A percentile compares a stretch with the other conserved stretches of the same genome.
These are phyloP conservation scores for Prenolepis imparis DNA, from an alignment of 2,888 invertebrate genomes.

Conservation along the genomic window DNA sequence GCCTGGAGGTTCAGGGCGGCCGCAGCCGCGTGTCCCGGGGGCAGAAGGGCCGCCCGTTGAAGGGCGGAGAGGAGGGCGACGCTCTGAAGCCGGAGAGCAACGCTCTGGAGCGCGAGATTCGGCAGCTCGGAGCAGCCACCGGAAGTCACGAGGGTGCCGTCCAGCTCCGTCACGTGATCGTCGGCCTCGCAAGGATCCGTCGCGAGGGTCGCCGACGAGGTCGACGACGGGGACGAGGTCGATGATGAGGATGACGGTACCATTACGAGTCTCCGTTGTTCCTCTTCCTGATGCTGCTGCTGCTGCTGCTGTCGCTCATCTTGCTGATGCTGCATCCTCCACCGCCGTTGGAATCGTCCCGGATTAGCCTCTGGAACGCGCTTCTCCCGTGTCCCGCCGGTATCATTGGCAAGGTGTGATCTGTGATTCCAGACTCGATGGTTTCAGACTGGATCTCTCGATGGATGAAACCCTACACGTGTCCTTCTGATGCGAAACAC, in stretches of 20 bases:
- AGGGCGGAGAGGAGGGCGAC: conserved; percentile 94
- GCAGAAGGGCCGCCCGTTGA: conserved; percentile 93
- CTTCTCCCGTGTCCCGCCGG: conserved; percentile 55
- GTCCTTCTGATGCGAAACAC: conserved; percentile 6
- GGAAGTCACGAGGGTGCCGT: conserved; percentile 56
- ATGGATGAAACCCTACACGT: background rate
- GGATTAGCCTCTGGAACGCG: conserved; percentile 63
- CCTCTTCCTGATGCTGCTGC: conserved; percentile 67
- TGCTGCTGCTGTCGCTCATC: conserved; percentile 75
- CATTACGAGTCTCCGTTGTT: conserved; percentile 68
- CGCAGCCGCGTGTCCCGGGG: conserved; percentile 94
- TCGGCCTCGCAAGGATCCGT: conserved; percentile 76
- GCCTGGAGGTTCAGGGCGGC: conserved; percentile 95
- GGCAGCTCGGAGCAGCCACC: conserved; percentile 76
- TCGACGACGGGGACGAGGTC: conserved; percentile 60
- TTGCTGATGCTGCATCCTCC: conserved; percentile 78
- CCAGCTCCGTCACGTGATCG: conserved; percentile 14
- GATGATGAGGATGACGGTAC: conserved; percentile 67
- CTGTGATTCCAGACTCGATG: background rate
- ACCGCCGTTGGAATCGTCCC: conserved; percentile 66
- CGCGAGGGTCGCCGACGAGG: conserved; percentile 63
- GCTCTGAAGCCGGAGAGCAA: conserved; percentile 93
- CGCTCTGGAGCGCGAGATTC: conserved; percentile 88
- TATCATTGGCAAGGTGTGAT: conserved; percentile 71
- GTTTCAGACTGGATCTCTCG: conserved; percentile 11